Base-by-base conservation (phyloP, 1,140 invertebrate genomes). In the Solen grandis region DNA sequence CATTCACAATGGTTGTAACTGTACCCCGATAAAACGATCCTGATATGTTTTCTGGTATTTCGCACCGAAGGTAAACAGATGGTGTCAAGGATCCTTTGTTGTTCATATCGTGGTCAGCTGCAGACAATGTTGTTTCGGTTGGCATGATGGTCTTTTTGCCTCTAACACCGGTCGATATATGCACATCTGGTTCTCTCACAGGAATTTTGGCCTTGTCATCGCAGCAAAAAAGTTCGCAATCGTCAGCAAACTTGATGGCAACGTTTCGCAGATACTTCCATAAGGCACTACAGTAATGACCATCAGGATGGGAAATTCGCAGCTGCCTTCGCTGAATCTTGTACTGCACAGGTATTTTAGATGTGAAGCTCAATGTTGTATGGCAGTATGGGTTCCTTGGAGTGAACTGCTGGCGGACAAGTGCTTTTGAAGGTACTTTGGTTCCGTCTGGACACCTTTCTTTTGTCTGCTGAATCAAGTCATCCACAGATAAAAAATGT, bases 91-190 rank as follows among this genome's bases (percentile, higher is more conserved):
- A 72, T 2, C 31, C 66, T 38, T 55, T 73, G 22, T 52, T n/a
- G 38, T 25, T n/a, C 68, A 84, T 78, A 57, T 82, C 80, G 70
- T 82, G 83, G 41, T 78, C 83, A 31, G 68, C 29, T 27, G 79
- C 80, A 3, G 33, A 33, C 22, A 78, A 27, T 19, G 55, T 52
- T n/a, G 57, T 38, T 10, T 5, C n/a, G 8, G 68, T 31, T 36
- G 70, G 75, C 14, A 63, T 68, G 31, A 85, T 69, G 13, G 33
- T 46, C 25, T n/a, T 38, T n/a, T 72, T 70, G 14, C 69, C 83
- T 41, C 81, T 0, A 1, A 72, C 66, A 14, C 81, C 80, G 41
- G 83, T 82, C 46, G 80, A 75, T 27, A 83, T 35, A 2, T 31
- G 52, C 13, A 16, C n/a, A 14, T 69, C 62, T 33, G 80, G 80